A percentile compares a stretch with the other conserved stretches of the same genome.
These are phyloP conservation scores for Peromyscus californicus DNA, from an alignment of 2,113 vertebrate species.

Conservation along the genomic window DNA sequence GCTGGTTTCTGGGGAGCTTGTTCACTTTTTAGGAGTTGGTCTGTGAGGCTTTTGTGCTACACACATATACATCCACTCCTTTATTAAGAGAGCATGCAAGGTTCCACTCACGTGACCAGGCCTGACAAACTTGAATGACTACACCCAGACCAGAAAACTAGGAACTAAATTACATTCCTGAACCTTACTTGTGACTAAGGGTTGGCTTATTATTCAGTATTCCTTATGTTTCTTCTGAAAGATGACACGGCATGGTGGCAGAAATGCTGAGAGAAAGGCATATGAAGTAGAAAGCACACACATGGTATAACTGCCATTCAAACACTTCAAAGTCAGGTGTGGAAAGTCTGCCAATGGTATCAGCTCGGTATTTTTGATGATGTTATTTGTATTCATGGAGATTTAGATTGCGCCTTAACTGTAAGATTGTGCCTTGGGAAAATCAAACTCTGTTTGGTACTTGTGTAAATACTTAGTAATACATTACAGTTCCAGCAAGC, in stretches of 20 bases:
- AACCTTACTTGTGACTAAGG: background rate
- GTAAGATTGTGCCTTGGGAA: background rate
- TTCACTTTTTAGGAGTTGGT: background rate
- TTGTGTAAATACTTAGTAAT: background rate
- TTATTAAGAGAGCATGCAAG: background rate
- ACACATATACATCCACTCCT: background rate
- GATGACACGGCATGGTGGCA: background rate
- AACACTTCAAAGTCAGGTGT: background rate
- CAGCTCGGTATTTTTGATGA: slow-evolving; percentile 24
- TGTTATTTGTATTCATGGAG: background rate
- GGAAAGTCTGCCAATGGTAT: background rate
- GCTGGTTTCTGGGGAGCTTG: background rate
- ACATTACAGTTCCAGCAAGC: background rate
- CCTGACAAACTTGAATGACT: background rate
- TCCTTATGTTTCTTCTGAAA: background rate
- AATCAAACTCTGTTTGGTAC: background rate
- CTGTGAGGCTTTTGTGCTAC: background rate
- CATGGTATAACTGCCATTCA: background rate
- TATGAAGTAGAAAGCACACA: background rate
- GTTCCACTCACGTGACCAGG: background rate
- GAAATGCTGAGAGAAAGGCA: background rate
- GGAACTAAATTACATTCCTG: background rate
- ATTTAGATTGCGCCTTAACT: background rate
- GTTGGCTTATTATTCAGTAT: no score
- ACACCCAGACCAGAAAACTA: slow-evolving; percentile 15